These are phyloP conservation scores for Felis catus DNA, from an alignment of 2,113 vertebrate genomes.

Conservation along the genomic window F.catus_Fca126_mat1.0 CM031421.1:15907501-15908000, in stretches of 20 bases:
- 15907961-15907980: neutral
- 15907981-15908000: neutral
- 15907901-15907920: neutral
- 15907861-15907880: neutral
- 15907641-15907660: neutral
- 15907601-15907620: neutral
- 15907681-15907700: neutral
- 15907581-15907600: neutral
- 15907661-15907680: neutral
- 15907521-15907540: neutral
- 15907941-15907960: neutral
- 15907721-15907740: neutral
- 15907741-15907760: neutral
- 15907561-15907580: neutral
- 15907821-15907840: neutral
- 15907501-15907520: neutral
- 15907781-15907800: neutral
- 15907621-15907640: neutral
- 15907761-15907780: neutral
- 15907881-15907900: neutral
- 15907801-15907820: neutral
- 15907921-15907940: neutral
- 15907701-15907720: neutral
- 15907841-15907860: conserved; percentile 3
- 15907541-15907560: neutral